Base-by-base conservation (phyloP, 2,797 vertebrate genomes). In the Anguilla anguilla region DNA sequence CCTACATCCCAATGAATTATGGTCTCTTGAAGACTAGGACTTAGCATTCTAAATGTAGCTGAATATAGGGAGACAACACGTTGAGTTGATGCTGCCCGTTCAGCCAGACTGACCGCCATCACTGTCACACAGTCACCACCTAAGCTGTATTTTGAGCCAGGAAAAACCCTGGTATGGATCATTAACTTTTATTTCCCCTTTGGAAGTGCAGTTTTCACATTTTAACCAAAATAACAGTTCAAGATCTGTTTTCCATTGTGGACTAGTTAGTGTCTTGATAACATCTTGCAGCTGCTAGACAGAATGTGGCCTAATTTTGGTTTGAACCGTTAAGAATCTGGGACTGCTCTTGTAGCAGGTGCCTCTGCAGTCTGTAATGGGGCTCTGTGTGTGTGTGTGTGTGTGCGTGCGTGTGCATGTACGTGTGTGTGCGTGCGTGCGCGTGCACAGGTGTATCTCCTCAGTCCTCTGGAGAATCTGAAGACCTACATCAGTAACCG, bases 381-480 rank as follows among this genome's bases (percentile, higher is more conserved):
- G 53, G 83, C 6, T 0, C 61, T 31, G 4, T 69, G 7, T 13
- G 53, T 13, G 43, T 19, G 31, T 59, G 43, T 1, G 74, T 28
- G 4, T 67, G 6, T 11, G 51, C 11, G 35, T 13, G 39, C n/a
- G 31, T 85, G 17, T 69, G 3, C 49, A 4, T 28, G 13, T 57
- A 59, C 81, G 39, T 69, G 39, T 0, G 57, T 89, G 9, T 91
- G 72, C 74, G n/a, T n/a, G 9, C 25, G 11, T 85, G 0, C 91
- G 53, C 81, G 3, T 77, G 1, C 90, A 85, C 95, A 99, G 98
- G 98, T 97, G 95, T 97, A 96, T 93, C 92, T 96, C 90, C 95
- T 97, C 93, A 98, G 97, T 93, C 97, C 98, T 93, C 94, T 99
- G 96, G 98, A 99, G 95, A 99, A 98, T 96, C 97, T 99, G 94